Conservation (phyloP, 2,113 vertebrate genomes). For the Peucedramus taeniatus region DNA sequence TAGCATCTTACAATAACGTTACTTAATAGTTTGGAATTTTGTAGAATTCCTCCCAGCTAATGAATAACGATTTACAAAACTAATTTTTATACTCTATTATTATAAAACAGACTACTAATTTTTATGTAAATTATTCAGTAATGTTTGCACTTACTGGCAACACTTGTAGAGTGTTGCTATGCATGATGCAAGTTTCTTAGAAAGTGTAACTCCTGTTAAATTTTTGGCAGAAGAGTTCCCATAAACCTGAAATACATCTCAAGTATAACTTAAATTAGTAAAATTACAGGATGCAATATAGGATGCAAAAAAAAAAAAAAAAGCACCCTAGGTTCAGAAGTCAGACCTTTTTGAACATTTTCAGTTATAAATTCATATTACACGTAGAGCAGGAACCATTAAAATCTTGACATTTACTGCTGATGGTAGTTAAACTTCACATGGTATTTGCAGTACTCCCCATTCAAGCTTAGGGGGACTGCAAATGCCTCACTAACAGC, state of each 20-base stretch:
- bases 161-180: neutral
- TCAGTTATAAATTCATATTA: neutral
- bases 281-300: neutral
- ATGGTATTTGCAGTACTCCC: conserved; percentile 32
- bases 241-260: neutral
- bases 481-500: conserved; percentile 12
- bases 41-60: neutral
- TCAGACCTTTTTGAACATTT: neutral
- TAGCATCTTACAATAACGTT: neutral
- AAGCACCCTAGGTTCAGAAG: neutral
- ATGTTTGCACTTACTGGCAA: neutral
- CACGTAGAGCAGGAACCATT: neutral
- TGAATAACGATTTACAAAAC: neutral
- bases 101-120: neutral
- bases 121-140: neutral
- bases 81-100: neutral
- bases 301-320: neutral
- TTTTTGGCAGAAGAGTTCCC: neutral
- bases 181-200: neutral
- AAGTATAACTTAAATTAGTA: neutral
- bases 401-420: conserved; percentile 47
- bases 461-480: conserved; percentile 8
- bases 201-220: neutral
- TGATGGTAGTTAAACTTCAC: conserved; percentile 50
- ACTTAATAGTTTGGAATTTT: neutral